These are phyloP conservation scores for western clawed frog (Xenopus tropicalis) DNA, from an alignment of 2,113 vertebrate genomes.

Conservation along the genomic window UCB_Xtro_10.0 CM004449.2:109842501-109843000, in stretches of 20 bases:
- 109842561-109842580: too few relatives aligned
- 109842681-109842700: conserved; percentile 32
- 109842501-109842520: too few relatives aligned
- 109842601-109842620: not conserved
- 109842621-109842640: not conserved
- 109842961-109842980: conserved; percentile 9
- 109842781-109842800: too few relatives aligned
- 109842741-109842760: conserved; percentile 17
- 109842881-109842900: not conserved
- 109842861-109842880: not conserved
- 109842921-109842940: not conserved
- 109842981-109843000: not conserved
- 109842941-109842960: not conserved
- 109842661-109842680: not conserved
- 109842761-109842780: not conserved
- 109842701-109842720: conserved; percentile 15
- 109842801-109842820: not conserved
- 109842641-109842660: not conserved
- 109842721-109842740: conserved; percentile 7
- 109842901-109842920: not conserved
- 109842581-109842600: too few relatives aligned
- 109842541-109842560: too few relatives aligned
- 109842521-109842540: too few relatives aligned
- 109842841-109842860: not conserved
- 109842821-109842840: too few relatives aligned